These are phyloP conservation scores for Phoebastria nigripes DNA, from an alignment of 2,797 vertebrate genomes.

Conservation along the genomic window DNA sequence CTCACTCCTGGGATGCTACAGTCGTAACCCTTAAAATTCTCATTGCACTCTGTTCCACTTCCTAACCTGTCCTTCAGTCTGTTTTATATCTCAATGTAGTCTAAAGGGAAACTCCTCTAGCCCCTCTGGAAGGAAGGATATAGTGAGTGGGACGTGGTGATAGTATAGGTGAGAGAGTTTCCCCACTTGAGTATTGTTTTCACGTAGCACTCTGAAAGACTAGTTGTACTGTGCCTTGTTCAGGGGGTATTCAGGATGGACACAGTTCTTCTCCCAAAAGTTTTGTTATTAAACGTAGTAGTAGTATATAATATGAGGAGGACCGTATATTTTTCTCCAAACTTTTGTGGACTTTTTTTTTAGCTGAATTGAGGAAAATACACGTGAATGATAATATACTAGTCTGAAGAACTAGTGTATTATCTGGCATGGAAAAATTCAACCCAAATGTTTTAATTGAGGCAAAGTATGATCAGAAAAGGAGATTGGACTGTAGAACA, in stretches of 20 bases:
- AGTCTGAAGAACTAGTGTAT: neutral
- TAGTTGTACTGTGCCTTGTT: neutral
- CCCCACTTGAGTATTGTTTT: neutral
- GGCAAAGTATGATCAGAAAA: neutral
- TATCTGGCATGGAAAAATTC: neutral
- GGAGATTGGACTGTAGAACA: neutral
- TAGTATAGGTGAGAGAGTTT: neutral
- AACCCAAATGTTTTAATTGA: neutral
- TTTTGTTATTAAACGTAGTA: neutral
- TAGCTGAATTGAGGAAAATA: neutral
- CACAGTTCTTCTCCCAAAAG: neutral
- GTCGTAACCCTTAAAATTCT: neutral
- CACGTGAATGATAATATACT: neutral
- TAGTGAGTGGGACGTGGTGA: neutral
- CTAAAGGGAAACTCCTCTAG: neutral
- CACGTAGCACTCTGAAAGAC: neutral
- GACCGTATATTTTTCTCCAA: neutral
- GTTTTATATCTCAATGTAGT: neutral
- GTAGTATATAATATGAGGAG: neutral
- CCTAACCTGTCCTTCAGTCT: neutral
- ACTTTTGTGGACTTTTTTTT: neutral
- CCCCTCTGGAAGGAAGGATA: neutral
- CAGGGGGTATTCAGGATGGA: neutral
- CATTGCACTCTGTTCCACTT: accelerated
- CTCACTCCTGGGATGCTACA: neutral